Conservation (phyloP, 2,113 vertebrate species). For the Psephotus haematonotus region DNA sequence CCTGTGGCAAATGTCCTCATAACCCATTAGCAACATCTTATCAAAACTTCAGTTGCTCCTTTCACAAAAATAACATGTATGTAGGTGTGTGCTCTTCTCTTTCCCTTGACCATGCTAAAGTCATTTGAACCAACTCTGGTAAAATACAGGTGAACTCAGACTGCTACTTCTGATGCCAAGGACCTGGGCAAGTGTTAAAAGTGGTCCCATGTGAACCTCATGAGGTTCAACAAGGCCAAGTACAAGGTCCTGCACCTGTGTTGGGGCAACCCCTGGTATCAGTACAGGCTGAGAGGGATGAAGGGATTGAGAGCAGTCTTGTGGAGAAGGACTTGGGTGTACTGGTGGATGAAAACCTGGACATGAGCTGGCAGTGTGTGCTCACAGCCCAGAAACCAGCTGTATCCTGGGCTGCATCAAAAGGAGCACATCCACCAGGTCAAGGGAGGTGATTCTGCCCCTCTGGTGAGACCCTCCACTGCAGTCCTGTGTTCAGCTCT, state of each 20-base stretch:
- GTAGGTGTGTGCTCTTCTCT: background rate
- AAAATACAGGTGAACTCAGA: background rate
- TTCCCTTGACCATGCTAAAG: background rate
- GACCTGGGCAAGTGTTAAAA: background rate
- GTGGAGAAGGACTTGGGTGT: accelerated
- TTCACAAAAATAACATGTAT: background rate
- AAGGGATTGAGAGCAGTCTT: background rate
- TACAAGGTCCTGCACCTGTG: background rate
- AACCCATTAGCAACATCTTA: background rate
- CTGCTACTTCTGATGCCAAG: background rate
- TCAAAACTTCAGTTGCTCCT: background rate
- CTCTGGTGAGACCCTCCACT: background rate
- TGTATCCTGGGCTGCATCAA: accelerated
- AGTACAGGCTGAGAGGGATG: background rate
- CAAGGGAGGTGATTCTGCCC: background rate
- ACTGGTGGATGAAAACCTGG: background rate
- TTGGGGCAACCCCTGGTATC: accelerated
- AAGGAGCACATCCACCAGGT: background rate
- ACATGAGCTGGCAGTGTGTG: accelerated
- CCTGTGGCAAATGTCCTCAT: background rate
- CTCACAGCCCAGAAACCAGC: accelerated
- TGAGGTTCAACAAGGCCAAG: background rate
- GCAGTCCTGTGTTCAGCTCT: background rate
- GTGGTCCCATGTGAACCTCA: accelerated
- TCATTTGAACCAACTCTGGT: background rate